Percentiles rank a stretch among this genome's conserved stretches.
phyloP scores from a whole-genome alignment of 2,888 invertebrate species.

The Serripes groenlandicus region DNA sequence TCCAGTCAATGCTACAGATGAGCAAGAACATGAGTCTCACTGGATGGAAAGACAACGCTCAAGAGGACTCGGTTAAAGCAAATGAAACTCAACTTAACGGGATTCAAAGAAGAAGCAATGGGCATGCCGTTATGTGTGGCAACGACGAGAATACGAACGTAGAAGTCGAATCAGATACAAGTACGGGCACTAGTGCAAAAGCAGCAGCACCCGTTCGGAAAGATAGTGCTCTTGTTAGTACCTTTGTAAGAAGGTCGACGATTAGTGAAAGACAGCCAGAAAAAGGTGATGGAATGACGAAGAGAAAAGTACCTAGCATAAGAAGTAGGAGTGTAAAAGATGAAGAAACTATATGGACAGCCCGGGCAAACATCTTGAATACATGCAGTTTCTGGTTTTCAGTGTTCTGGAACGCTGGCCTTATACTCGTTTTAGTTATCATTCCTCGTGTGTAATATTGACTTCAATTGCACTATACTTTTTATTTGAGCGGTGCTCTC shows the following conservation, averaged over 20 bases:
- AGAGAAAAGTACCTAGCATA: background rate
- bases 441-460: background rate
- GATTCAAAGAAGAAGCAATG: background rate
- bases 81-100: background rate
- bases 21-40: background rate
- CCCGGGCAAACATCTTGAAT: background rate
- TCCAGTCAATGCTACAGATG: constrained; percentile 5
- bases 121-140: background rate
- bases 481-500: too few relatives aligned
- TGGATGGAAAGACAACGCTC: background rate
- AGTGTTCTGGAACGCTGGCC: constrained; percentile 16
- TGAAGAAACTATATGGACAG: constrained; percentile 7
- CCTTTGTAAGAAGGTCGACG: background rate
- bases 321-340: background rate
- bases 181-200: background rate
- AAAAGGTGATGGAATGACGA: background rate
- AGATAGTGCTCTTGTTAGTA: background rate
- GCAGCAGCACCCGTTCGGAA: too few relatives aligned
- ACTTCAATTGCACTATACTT: too few relatives aligned
- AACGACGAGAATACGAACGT: background rate
- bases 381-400: constrained; percentile 17
- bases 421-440: constrained; percentile 12
- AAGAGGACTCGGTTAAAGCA: background rate
- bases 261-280: background rate
- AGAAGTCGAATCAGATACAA: background rate